phyloP scores from a whole-genome alignment of 2,888 invertebrate genomes.

The Cephus pygmeus region DNA sequence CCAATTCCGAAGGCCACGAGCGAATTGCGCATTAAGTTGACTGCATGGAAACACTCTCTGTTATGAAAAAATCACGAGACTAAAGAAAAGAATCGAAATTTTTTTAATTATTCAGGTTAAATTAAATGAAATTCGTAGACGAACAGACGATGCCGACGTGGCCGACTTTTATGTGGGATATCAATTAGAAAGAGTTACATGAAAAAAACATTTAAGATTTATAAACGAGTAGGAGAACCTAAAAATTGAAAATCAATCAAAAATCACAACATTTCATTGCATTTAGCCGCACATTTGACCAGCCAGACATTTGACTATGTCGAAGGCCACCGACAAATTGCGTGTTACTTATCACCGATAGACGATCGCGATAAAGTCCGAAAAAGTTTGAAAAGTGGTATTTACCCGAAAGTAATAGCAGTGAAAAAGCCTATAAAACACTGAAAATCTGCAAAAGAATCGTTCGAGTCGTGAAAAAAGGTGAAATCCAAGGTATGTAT shows the following conservation, averaged over 20 bases:
- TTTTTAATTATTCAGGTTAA: background rate
- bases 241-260: background rate
- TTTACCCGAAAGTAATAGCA: background rate
- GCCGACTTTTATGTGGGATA: background rate
- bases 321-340: constrained; percentile 24
- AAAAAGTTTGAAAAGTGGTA: background rate
- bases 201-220: background rate
- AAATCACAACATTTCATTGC: background rate
- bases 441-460: background rate
- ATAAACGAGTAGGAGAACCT: background rate
- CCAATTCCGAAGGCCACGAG: constrained; percentile 9
- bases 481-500: constrained; percentile 40
- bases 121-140: background rate
- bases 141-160: background rate
- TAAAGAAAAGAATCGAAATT: background rate
- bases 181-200: background rate
- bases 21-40: constrained; percentile 9
- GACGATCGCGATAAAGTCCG: background rate
- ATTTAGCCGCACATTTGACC: constrained; percentile 7
- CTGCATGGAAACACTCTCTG: background rate
- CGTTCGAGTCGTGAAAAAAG: constrained; percentile 62
- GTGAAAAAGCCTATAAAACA: background rate
- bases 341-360: constrained; percentile 18
- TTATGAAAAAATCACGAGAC: background rate
- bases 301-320: constrained; percentile 49